A percentile compares a stretch with the other conserved stretches of the same genome.
Evolutionary conservation across 2,797 vertebrate genomes (phyloP).

Genomic region (Tolypeutes matacus): DNA sequence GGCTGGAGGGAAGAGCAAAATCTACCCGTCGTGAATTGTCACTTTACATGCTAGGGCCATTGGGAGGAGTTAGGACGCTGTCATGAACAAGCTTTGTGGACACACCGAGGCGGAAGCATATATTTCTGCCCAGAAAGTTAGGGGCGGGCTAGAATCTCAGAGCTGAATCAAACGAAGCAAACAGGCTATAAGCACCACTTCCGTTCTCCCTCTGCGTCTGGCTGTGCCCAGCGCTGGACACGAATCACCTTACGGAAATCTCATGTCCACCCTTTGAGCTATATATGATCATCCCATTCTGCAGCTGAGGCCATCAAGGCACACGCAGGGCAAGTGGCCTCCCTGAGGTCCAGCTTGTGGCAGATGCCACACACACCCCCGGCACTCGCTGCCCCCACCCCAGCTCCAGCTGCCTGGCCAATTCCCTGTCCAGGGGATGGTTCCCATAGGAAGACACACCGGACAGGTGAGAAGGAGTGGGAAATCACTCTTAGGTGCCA

Average conservation of each 20-base stretch:
- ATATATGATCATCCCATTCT: not conserved
- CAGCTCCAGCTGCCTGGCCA: too few species aligned
- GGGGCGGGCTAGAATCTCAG: not conserved
- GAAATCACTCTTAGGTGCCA: not conserved
- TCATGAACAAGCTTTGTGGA: not conserved
- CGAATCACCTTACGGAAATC: rapidly evolving
- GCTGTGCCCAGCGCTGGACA: not conserved
- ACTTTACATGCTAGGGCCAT: not conserved
- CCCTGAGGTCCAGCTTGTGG: not conserved
- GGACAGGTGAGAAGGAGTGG: not conserved
- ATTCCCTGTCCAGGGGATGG: too few species aligned
- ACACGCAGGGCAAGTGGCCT: not conserved
- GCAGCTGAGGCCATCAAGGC: not conserved
- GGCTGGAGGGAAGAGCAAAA: not conserved
- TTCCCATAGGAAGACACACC: too few species aligned
- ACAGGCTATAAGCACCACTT: not conserved
- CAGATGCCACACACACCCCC: not conserved
- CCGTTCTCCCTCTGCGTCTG: not conserved
- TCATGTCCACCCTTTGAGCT: not conserved
- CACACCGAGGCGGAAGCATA: not conserved
- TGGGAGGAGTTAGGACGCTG: not conserved
- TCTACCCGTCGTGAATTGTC: not conserved
- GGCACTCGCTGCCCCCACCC: not conserved
- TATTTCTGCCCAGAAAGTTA: not conserved
- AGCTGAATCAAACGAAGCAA: not conserved